Conservation (phyloP, 1,140 invertebrate species). For the Orchesella cincta region DNA sequence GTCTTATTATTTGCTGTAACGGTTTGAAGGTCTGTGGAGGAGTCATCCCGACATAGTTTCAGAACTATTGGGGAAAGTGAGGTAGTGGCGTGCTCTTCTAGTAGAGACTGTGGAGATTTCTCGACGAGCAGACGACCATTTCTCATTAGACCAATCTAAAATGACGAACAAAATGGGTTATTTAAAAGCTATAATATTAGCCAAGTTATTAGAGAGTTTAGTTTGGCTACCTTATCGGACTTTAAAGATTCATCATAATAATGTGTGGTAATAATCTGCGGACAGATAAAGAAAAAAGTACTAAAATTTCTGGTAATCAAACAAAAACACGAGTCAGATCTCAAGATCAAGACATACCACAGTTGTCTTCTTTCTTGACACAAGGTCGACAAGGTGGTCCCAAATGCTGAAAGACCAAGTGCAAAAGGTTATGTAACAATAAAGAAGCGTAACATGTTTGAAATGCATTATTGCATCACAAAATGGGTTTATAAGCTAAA, state of each 20-base stretch:
- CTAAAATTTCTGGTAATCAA: slow-evolving; percentile 22
- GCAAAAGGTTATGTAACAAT: too few species aligned
- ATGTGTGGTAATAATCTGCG: slow-evolving; percentile 91
- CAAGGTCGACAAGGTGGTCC: slow-evolving; percentile 59
- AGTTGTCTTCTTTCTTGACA: slow-evolving; percentile 56
- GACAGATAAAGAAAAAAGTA: too few species aligned
- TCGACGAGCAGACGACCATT: slow-evolving; percentile 85
- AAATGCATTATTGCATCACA: too few species aligned
- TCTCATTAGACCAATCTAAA: slow-evolving; percentile 76
- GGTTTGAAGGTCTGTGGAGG: too few species aligned
- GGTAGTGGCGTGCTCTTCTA: not conserved
- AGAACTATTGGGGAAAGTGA: not conserved
- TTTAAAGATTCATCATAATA: slow-evolving; percentile 90
- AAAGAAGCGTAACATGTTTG: too few species aligned
- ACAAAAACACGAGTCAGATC: slow-evolving; percentile 24
- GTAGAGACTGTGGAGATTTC: slow-evolving; percentile 71
- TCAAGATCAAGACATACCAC: slow-evolving; percentile 52
- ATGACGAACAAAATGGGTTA: slow-evolving; percentile 21
- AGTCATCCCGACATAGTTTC: not conserved
- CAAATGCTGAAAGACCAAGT: slow-evolving; percentile 58
- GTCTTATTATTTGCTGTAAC: too few species aligned
- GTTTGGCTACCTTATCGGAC: slow-evolving; percentile 71
- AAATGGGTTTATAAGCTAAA: too few species aligned
- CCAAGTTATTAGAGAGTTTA: slow-evolving; percentile 34
- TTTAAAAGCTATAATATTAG: not conserved